phyloP scores from a whole-genome alignment of 2,113 vertebrate species.

The Zosterops lateralis region DNA sequence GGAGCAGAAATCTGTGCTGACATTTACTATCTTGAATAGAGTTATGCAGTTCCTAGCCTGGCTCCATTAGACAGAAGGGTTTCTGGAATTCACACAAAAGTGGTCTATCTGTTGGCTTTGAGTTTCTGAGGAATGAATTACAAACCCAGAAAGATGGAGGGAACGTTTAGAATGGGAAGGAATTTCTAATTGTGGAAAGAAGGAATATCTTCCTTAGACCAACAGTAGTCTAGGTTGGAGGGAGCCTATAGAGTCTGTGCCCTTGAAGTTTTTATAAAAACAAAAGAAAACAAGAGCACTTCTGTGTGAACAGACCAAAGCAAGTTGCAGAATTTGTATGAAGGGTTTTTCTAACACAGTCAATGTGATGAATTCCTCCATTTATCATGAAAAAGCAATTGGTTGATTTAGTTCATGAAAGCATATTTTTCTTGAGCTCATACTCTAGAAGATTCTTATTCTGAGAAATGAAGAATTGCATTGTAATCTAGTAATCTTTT shows the following conservation, averaged over 20 bases:
- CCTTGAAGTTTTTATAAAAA: neutral
- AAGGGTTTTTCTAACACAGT: neutral
- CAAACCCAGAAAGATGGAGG: neutral
- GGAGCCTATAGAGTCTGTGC: neutral
- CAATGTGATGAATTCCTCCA: neutral
- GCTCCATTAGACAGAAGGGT: neutral
- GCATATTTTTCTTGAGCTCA: neutral
- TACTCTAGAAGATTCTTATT: neutral
- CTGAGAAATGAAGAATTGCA: neutral
- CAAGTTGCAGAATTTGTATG: neutral
- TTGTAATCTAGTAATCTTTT: neutral
- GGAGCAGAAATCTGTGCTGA: neutral
- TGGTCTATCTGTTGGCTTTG: neutral
- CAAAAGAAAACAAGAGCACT: neutral
- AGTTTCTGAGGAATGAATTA: neutral
- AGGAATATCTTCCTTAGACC: neutral
- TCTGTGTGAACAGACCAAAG: neutral
- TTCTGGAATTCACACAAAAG: neutral
- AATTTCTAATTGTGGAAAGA: neutral
- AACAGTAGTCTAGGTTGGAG: neutral
- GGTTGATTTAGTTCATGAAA: neutral
- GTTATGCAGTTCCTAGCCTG: neutral
- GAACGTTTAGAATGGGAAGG: neutral
- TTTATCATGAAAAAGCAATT: neutral
- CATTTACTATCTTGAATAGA: neutral